Conservation (phyloP, 2,113 vertebrate genomes). For the Ceyx melanurus region DNA sequence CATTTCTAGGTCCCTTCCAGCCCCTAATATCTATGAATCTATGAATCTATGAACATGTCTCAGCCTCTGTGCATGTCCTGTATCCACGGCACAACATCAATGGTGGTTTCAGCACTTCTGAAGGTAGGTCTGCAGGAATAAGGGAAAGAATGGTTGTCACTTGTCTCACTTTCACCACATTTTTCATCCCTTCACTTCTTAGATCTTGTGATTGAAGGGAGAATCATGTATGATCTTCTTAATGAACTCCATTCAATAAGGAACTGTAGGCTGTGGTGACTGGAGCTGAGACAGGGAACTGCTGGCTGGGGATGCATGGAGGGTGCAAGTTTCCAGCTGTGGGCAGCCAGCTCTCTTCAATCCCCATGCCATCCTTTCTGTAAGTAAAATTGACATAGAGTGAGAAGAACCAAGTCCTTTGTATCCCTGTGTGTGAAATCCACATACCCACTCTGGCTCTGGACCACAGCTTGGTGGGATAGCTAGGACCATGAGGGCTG, state of each 20-base stretch:
- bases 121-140: neutral
- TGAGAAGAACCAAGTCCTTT: neutral
- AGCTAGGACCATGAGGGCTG: fast-evolving
- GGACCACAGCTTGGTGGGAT: neutral
- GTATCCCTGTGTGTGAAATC: neutral
- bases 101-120: neutral
- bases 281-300: neutral
- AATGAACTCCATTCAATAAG: neutral
- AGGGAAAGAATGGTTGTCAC: neutral
- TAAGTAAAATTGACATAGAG: neutral
- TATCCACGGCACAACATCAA: neutral
- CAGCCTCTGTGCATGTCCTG: fast-evolving
- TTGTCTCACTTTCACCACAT: neutral
- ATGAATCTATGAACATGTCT: fast-evolving
- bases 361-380: neutral
- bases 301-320: fast-evolving
- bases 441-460: fast-evolving
- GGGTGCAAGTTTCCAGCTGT: fast-evolving
- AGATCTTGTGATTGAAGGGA: neutral
- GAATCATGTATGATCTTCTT: fast-evolving
- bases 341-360: fast-evolving
- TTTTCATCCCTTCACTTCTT: neutral
- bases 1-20: too few species aligned
- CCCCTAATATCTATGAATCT: too few species aligned
- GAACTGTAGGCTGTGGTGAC: neutral